phyloP scores from a whole-genome alignment of 2,888 invertebrate genomes.

The Dryocosmus kuriphilus region DNA sequence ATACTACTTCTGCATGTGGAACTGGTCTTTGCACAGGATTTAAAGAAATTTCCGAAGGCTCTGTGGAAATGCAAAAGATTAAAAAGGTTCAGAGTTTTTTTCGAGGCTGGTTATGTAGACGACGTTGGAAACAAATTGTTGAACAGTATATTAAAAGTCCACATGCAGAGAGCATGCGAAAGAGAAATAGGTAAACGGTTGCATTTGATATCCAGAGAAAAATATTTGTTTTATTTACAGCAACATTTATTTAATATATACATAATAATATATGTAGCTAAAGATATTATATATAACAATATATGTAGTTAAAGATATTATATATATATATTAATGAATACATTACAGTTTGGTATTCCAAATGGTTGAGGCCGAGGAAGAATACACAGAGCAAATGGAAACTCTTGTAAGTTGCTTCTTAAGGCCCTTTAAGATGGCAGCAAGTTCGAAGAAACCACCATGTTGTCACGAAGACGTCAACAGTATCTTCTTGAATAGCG shows the following conservation, averaged over 20 bases:
- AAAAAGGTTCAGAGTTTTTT: slow-evolving; percentile 95
- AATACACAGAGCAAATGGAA: slow-evolving; percentile 94
- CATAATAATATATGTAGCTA: too few species aligned
- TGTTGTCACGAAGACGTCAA: slow-evolving; percentile 96
- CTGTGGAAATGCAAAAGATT: slow-evolving; percentile 90
- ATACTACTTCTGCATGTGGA: not conserved
- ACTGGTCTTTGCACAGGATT: slow-evolving; percentile 67
- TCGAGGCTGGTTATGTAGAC: slow-evolving; percentile 93
- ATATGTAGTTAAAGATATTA: too few species aligned
- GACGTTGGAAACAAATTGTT: slow-evolving; percentile 96
- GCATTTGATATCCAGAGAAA: not conserved
- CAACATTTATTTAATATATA: too few species aligned
- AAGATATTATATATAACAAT: too few species aligned
- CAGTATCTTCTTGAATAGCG: slow-evolving; percentile 95
- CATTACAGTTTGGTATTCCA: slow-evolving; percentile 87
- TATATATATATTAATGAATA: not conserved
- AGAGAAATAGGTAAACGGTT: slow-evolving; percentile 86
- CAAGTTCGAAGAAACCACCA: slow-evolving; percentile 94
- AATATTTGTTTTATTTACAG: too few species aligned
- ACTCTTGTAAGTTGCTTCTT: slow-evolving; percentile 91
- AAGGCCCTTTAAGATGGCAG: slow-evolving; percentile 95
- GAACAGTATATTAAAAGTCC: slow-evolving; percentile 96
- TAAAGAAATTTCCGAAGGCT: slow-evolving; percentile 79
- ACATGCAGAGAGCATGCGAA: slow-evolving; percentile 95
- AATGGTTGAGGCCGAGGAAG: slow-evolving; percentile 96